Evolutionary conservation across 2,113 vertebrate genomes (phyloP).

Genomic region (Melanerpes formicivorus): DNA sequence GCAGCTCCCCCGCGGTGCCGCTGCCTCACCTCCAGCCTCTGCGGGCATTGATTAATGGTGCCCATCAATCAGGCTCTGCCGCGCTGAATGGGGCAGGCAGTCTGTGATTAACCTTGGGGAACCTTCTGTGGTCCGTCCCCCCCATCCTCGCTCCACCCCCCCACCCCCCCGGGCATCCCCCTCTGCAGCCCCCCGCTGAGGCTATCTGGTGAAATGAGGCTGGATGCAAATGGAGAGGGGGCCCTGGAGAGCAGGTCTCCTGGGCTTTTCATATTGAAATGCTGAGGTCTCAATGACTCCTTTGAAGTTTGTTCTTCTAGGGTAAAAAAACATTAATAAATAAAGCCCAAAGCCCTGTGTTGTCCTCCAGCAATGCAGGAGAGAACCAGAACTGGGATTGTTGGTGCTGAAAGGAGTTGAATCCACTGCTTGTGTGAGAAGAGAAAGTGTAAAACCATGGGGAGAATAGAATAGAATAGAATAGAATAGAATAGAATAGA

Average conservation of each 20-base stretch:
- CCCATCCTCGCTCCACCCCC: not conserved
- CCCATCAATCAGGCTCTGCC: conserved; percentile 64
- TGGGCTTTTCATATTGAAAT: conserved; percentile 68
- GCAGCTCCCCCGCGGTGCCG: not conserved
- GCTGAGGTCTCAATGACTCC: not conserved
- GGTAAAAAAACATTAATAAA: not conserved
- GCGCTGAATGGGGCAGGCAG: conserved; percentile 27
- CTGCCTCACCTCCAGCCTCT: conserved; percentile 7
- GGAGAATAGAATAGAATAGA: not conserved
- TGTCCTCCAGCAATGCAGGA: not conserved
- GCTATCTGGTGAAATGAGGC: conserved; percentile 62
- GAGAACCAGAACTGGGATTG: not conserved
- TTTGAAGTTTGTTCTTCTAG: conserved; percentile 46
- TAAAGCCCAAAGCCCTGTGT: not conserved
- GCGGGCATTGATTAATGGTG: conserved; percentile 61
- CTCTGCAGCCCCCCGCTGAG: conserved; percentile 23
- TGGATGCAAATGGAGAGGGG: not conserved
- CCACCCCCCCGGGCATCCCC: not conserved
- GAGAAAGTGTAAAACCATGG: not conserved
- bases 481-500: no score
- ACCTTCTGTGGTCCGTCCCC: not conserved
- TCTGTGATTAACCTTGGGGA: conserved; percentile 66
- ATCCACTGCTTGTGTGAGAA: not conserved
- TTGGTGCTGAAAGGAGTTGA: not conserved
- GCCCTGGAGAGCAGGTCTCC: not conserved